Conservation (phyloP, 2,797 vertebrate species). For the Sebastes steindachneri region DNA sequence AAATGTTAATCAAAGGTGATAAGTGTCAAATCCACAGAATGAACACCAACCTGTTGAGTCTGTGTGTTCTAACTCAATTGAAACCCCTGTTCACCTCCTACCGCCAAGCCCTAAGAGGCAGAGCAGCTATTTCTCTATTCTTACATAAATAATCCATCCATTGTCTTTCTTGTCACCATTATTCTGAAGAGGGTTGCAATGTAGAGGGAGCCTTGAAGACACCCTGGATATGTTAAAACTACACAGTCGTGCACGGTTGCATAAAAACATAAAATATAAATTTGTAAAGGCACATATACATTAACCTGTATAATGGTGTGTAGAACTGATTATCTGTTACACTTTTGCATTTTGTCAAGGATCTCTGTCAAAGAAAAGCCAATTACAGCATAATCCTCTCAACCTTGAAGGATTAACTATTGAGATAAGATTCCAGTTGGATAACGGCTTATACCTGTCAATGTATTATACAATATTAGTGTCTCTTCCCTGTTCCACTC, state of each 20-base stretch:
- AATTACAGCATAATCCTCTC: constrained; percentile 47
- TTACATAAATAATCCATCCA: neutral
- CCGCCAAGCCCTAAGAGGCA: neutral
- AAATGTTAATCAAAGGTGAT: neutral
- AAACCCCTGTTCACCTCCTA: neutral
- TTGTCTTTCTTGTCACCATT: neutral
- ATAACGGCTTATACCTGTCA: constrained; percentile 26
- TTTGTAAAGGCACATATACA: neutral
- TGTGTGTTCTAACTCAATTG: neutral
- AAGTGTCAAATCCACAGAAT: neutral
- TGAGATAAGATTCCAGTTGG: constrained; percentile 20
- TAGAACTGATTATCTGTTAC: constrained; percentile 12
- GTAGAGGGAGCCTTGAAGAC: neutral
- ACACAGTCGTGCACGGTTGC: neutral
- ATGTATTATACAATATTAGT: neutral
- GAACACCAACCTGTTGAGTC: neutral
- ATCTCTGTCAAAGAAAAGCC: constrained; percentile 22
- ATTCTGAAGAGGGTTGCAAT: neutral
- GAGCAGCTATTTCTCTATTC: neutral
- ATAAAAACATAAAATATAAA: neutral
- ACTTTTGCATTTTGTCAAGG: constrained; percentile 13
- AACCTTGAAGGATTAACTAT: constrained; percentile 28
- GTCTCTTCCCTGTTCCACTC: neutral
- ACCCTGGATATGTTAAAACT: neutral
- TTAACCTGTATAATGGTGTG: neutral